A percentile compares a stretch with the other conserved stretches of the same genome.
Evolutionary conservation across 2,888 invertebrate species (phyloP).

Genomic region (Mylabris sibirica): DNA sequence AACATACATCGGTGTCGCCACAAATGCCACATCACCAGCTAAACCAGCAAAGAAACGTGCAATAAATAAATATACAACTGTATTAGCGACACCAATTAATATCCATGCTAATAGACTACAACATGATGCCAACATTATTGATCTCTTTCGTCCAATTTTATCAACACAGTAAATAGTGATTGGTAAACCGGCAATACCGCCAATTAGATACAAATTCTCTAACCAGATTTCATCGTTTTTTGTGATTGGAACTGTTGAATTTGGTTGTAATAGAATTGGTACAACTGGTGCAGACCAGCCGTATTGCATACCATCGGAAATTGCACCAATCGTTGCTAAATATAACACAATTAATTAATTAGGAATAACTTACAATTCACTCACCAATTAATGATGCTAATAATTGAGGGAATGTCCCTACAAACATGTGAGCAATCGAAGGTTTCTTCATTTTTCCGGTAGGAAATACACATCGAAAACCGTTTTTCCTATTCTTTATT

Average conservation of each 20-base stretch:
- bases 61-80: conserved; percentile 48
- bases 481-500: not conserved
- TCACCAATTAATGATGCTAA: conserved; percentile 45
- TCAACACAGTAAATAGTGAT: conserved; percentile 52
- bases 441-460: conserved; percentile 24
- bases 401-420: conserved; percentile 43
- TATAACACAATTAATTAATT: conserved; percentile 6
- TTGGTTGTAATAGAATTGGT: conserved; percentile 49
- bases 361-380: not conserved
- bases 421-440: conserved; percentile 33
- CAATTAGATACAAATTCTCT: conserved; percentile 47
- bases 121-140: conserved; percentile 52
- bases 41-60: conserved; percentile 55
- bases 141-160: conserved; percentile 52
- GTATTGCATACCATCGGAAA: conserved; percentile 59
- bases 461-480: conserved; percentile 10
- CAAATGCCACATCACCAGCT: conserved; percentile 57
- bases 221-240: conserved; percentile 47
- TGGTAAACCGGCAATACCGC: conserved; percentile 50
- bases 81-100: conserved; percentile 48
- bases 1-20: conserved; percentile 58
- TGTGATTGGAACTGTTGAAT: conserved; percentile 50
- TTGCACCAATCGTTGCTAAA: conserved; percentile 56
- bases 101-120: conserved; percentile 55
- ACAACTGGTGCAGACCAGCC: conserved; percentile 58